Base-by-base conservation (phyloP, 2,888 invertebrate genomes). In the Stomorhina lunata region DNA sequence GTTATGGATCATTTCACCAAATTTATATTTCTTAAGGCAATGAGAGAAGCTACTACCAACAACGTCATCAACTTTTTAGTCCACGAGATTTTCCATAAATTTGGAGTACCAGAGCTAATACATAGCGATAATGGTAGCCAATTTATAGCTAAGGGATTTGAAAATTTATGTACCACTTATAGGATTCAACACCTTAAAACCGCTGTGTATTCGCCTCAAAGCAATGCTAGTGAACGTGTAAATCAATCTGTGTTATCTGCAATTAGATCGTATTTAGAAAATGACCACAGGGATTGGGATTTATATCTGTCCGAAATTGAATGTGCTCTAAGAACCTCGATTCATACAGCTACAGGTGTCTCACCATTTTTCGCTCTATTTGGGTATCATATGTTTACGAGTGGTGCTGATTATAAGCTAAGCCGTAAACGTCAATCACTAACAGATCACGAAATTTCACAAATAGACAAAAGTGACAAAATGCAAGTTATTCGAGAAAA, bases 161-260 rank as follows among this genome's bases (percentile, higher is more conserved):
- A n/a, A n/a, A n/a, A n/a, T n/a, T n/a, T n/a, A n/a, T n/a, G n/a
- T n/a, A n/a, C n/a, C n/a, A n/a, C n/a, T n/a, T n/a, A n/a, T n/a
- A n/a, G n/a, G n/a, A n/a, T n/a, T n/a, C n/a, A n/a, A n/a, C n/a
- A n/a, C n/a, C n/a, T n/a, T n/a, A n/a, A n/a, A n/a, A n/a, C n/a
- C n/a, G n/a, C n/a, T n/a, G n/a, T n/a, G n/a, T n/a, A n/a, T n/a
- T n/a, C n/a, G n/a, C n/a, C n/a, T n/a, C n/a, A n/a, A n/a, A n/a
- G n/a, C n/a, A n/a, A n/a, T n/a, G n/a, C n/a, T n/a, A n/a, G n/a
- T n/a, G n/a, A n/a, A n/a, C n/a, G n/a, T n/a, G n/a, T n/a, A n/a
- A n/a, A 89, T 66, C 80, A 86, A 29, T 86, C 87, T 0, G 63
- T 90, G 1, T 85, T 87, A 4, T 86, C 87, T 0, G 86, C 86